Percentiles rank a stretch among this genome's conserved stretches.
These are phyloP conservation scores for Sipunculus nudus DNA, from an alignment of 2,888 invertebrate species.

Conservation along the genomic window DNA sequence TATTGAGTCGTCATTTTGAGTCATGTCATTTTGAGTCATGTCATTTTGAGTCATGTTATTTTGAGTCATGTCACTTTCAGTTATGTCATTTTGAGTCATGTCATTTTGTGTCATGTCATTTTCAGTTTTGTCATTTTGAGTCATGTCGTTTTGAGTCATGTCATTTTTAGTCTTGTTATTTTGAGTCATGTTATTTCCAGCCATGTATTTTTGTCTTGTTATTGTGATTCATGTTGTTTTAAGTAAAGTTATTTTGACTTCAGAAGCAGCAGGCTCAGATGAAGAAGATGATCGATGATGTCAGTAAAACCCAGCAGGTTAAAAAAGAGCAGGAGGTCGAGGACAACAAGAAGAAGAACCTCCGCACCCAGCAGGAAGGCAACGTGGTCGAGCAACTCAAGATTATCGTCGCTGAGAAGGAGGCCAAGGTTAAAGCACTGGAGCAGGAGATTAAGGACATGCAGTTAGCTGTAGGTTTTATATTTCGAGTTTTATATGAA, in stretches of 20 bases:
- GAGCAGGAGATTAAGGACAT: slow-evolving; percentile 57
- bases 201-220: slow-evolving; percentile 4
- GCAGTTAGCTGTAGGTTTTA: slow-evolving; percentile 46
- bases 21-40: too few species aligned
- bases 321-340: slow-evolving; percentile 44
- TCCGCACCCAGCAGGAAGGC: slow-evolving; percentile 56
- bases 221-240: neutral
- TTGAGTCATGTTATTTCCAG: neutral
- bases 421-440: slow-evolving; percentile 54
- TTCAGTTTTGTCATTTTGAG: too few species aligned
- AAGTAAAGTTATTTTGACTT: neutral
- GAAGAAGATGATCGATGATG: slow-evolving; percentile 48
- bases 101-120: too few species aligned
- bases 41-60: too few species aligned
- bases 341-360: slow-evolving; percentile 45
- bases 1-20: too few species aligned
- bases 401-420: slow-evolving; percentile 60
- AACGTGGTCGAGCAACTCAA: slow-evolving; percentile 62
- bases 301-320: slow-evolving; percentile 31
- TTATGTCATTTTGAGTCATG: too few species aligned
- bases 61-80: too few species aligned
- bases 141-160: too few species aligned
- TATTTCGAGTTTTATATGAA: too few species aligned
- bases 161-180: too few species aligned
- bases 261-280: slow-evolving; percentile 35